These are phyloP conservation scores for Parasteatoda tepidariorum DNA, from an alignment of 1,140 invertebrate species.

Conservation along the genomic window DNA sequence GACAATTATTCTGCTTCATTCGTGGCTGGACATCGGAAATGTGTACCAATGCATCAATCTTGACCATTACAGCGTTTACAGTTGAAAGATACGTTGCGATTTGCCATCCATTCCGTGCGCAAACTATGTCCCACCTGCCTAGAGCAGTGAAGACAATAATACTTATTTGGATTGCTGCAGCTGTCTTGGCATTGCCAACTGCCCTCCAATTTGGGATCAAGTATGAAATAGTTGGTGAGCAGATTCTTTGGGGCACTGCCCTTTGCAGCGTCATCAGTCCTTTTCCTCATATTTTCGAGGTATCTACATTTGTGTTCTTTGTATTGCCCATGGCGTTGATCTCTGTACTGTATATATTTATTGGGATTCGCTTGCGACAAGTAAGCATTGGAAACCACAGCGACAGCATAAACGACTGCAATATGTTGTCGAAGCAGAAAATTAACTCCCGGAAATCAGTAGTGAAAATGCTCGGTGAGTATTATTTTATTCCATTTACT, in stretches of 20 bases:
- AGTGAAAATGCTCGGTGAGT: slow-evolving; percentile 77
- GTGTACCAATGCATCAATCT: slow-evolving; percentile 91
- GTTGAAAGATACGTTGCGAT: slow-evolving; percentile 94
- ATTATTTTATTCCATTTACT: background rate
- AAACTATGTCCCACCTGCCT: slow-evolving; percentile 68
- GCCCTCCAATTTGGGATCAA: slow-evolving; percentile 60
- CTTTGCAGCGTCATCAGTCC: slow-evolving; percentile 48
- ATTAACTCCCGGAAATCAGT: slow-evolving; percentile 67
- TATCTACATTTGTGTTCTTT: slow-evolving; percentile 87
- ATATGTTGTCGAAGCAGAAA: slow-evolving; percentile 15
- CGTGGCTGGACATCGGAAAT: slow-evolving; percentile 87
- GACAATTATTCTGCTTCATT: slow-evolving; percentile 84
- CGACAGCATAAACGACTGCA: slow-evolving; percentile 16
- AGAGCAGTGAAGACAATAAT: slow-evolving; percentile 69
- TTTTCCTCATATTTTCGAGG: slow-evolving; percentile 79
- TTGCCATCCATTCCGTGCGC: slow-evolving; percentile 84
- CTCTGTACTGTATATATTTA: slow-evolving; percentile 83
- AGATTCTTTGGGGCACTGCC: background rate
- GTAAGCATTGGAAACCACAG: slow-evolving; percentile 66
- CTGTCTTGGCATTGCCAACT: slow-evolving; percentile 71
- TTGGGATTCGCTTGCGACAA: slow-evolving; percentile 79
- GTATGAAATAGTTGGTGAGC: slow-evolving; percentile 22
- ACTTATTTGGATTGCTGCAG: slow-evolving; percentile 68
- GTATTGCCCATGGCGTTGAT: slow-evolving; percentile 86
- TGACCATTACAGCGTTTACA: slow-evolving; percentile 94